Evolutionary conservation across 2,888 invertebrate genomes (phyloP).

Genomic region (Pogonocherus hispidulus): DNA sequence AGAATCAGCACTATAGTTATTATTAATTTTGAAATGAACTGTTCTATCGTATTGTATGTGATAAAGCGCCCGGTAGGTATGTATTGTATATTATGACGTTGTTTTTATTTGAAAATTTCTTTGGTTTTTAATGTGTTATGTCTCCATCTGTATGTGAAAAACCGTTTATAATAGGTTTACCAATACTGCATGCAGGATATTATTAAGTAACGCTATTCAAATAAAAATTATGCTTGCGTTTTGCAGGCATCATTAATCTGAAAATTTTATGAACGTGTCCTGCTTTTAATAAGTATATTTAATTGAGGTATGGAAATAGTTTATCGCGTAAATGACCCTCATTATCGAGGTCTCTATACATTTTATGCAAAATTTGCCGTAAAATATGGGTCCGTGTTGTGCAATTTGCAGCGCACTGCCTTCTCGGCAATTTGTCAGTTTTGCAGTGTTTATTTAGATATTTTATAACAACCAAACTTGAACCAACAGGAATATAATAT

Average conservation of each 20-base stretch:
- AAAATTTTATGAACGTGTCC: conserved; percentile 35
- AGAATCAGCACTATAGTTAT: no score
- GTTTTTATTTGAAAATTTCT: no score
- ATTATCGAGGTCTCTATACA: conserved; percentile 30
- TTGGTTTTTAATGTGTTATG: no score
- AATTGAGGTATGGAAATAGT: conserved; percentile 38
- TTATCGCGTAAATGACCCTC: conserved; percentile 32
- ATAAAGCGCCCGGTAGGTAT: no score
- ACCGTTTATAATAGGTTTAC: background rate
- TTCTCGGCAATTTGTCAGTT: conserved; percentile 17
- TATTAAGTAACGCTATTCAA: background rate
- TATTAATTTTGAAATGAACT: no score
- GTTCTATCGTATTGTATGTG: no score
- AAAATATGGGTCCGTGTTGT: conserved; percentile 18
- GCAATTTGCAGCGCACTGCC: conserved; percentile 20
- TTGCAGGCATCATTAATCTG: conserved; percentile 14
- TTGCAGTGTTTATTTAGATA: conserved; percentile 23
- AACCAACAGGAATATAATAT: background rate
- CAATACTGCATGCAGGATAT: background rate
- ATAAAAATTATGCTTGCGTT: conserved; percentile 19
- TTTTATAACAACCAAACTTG: background rate
- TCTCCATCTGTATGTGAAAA: no score
- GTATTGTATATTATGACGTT: no score
- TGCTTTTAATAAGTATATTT: conserved; percentile 35
- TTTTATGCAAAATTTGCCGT: conserved; percentile 28